Conservation (phyloP, 2,888 invertebrate species). For the Ichneumon xanthorius region DNA sequence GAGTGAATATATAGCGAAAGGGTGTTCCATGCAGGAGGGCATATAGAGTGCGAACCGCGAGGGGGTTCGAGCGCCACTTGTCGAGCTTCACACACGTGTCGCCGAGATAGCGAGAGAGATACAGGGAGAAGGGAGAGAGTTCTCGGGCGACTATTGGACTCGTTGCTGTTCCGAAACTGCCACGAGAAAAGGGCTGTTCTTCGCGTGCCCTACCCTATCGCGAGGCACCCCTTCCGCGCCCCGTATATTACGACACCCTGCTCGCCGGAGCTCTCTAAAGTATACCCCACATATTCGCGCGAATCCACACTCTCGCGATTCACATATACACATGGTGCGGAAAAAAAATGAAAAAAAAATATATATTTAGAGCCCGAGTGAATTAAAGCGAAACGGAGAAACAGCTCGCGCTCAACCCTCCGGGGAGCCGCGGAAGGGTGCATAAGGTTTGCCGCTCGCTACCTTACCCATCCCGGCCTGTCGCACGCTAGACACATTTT, state of each 20-base stretch:
- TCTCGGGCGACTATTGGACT: slow-evolving; percentile 49
- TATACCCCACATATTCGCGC: slow-evolving; percentile 32
- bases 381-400: slow-evolving; percentile 77
- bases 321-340: neutral
- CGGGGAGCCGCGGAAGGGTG: slow-evolving; percentile 67
- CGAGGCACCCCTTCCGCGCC: neutral
- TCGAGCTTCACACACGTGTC: slow-evolving; percentile 67
- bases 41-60: slow-evolving; percentile 43
- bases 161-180: slow-evolving; percentile 32
- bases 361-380: slow-evolving; percentile 82
- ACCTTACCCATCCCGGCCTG: slow-evolving; percentile 6
- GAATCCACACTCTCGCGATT: slow-evolving; percentile 19
- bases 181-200: slow-evolving; percentile 48
- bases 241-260: slow-evolving; percentile 49
- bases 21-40: slow-evolving; percentile 32
- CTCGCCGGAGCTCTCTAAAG: slow-evolving; percentile 28
- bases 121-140: neutral
- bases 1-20: slow-evolving; percentile 43
- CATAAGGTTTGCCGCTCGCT: slow-evolving; percentile 64
- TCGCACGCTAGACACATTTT: slow-evolving; percentile 35
- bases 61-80: slow-evolving; percentile 67
- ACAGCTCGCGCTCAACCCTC: slow-evolving; percentile 41
- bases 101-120: slow-evolving; percentile 18
- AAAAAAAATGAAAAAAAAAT: slow-evolving; percentile 1
- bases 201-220: slow-evolving; percentile 50